These are phyloP conservation scores for Ctenomys sociabilis DNA, from an alignment of 2,113 vertebrate species.

Conservation along the genomic window DNA sequence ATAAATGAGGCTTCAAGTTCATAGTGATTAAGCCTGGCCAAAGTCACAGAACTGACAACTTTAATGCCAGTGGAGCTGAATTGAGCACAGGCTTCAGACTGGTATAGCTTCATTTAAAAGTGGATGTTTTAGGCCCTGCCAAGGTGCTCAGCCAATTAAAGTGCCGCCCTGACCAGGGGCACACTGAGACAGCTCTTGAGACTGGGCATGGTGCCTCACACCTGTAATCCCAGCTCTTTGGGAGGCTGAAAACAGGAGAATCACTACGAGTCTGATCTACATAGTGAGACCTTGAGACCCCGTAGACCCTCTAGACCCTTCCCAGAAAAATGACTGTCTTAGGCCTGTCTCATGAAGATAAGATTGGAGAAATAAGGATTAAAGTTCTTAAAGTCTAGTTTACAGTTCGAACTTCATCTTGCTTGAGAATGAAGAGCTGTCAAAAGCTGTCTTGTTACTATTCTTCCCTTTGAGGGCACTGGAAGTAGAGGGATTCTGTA, in stretches of 20 bases:
- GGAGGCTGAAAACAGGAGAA: no score
- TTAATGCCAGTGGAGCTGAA: not conserved
- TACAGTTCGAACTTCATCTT: not conserved
- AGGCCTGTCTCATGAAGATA: not conserved
- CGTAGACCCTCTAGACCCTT: no score
- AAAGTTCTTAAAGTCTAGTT: not conserved
- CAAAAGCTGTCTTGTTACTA: not conserved
- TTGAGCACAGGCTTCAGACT: not conserved
- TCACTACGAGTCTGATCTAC: no score
- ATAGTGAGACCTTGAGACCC: no score
- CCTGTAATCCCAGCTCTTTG: no score
- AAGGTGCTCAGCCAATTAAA: no score
- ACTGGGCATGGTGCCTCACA: no score
- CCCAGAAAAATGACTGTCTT: not conserved
- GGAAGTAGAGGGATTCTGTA: not conserved
- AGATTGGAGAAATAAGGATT: not conserved
- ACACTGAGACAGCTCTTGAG: no score
- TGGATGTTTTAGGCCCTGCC: not conserved
- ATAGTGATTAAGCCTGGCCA: not conserved
- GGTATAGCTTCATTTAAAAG: not conserved
- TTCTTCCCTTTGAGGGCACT: not conserved
- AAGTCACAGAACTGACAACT: not conserved
- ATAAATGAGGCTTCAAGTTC: conserved; percentile 9
- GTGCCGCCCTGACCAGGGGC: no score
- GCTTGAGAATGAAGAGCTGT: not conserved